A percentile compares a stretch with the other conserved stretches of the same genome.
phyloP scores from a whole-genome alignment of 2,888 invertebrate genomes.

The Synanthedon vespiformis region DNA sequence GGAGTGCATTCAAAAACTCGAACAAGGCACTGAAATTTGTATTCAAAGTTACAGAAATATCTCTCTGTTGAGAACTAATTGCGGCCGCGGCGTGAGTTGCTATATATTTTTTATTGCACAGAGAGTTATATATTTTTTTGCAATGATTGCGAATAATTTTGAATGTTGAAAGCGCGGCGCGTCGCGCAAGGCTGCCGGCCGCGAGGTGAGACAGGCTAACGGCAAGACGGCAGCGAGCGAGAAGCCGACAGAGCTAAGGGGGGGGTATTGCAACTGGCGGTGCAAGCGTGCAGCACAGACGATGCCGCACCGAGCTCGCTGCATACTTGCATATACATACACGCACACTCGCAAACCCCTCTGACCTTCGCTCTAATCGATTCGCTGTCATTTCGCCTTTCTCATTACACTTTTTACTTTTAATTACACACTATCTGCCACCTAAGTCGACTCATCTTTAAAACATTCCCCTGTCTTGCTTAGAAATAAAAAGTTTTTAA shows the following conservation, averaged over 20 bases:
- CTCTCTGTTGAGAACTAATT: constrained; percentile 53
- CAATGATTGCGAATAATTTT: constrained; percentile 70
- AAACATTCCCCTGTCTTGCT: too few species aligned
- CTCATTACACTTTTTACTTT: constrained; percentile 38
- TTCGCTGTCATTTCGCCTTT: constrained; percentile 56
- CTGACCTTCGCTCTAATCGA: constrained; percentile 66
- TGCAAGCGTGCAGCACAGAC: constrained; percentile 70
- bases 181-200: constrained; percentile 71
- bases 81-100: constrained; percentile 47
- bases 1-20: constrained; percentile 70
- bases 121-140: constrained; percentile 50
- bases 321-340: constrained; percentile 69
- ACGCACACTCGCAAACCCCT: constrained; percentile 53
- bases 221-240: constrained; percentile 68
- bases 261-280: constrained; percentile 70
- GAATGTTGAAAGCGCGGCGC: constrained; percentile 70
- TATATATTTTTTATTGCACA: constrained; percentile 62
- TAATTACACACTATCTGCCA: neutral
- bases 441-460: neutral
- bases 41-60: constrained; percentile 36
- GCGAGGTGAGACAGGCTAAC: constrained; percentile 71
- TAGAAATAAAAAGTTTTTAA: too few species aligned
- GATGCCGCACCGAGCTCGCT: constrained; percentile 56
- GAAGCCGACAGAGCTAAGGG: constrained; percentile 66
- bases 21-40: constrained; percentile 47